A percentile compares a stretch with the other conserved stretches of the same genome.
Conservation (phyloP, 1,140 invertebrate species). For the Drosophila kanapiae region DNA sequence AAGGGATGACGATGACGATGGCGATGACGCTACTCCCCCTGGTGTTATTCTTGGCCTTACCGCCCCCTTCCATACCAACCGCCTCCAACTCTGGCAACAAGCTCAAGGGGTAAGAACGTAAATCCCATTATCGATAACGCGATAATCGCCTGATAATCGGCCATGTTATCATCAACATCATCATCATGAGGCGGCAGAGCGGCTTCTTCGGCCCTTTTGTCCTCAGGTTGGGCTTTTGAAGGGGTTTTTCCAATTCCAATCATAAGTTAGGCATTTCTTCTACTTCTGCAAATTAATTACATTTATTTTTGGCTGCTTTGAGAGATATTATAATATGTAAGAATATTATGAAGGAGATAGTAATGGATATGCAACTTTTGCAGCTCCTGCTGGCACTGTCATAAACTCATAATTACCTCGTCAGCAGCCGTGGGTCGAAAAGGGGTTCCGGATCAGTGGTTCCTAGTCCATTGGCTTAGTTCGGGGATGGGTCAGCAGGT, state of each 20-base stretch:
- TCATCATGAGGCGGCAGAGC: constrained; percentile 9
- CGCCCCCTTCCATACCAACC: not conserved
- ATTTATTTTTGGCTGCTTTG: too few relatives aligned
- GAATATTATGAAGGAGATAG: not conserved
- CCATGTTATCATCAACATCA: constrained; percentile 64
- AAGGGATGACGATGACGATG: constrained; percentile 9
- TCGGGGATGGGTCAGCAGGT: constrained; percentile 31
- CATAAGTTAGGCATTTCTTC: not conserved
- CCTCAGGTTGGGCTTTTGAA: constrained; percentile 3
- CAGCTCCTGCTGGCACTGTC: constrained; percentile 24
- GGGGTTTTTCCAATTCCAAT: constrained; percentile 43
- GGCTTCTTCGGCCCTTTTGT: constrained; percentile 22
- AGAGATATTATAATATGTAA: too few relatives aligned
- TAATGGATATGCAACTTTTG: too few relatives aligned
- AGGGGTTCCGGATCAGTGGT: constrained; percentile 23
- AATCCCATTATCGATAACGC: constrained; percentile 80
- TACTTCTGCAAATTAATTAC: not conserved
- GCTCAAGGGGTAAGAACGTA: constrained; percentile 62
- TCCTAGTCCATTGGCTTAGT: constrained; percentile 18
- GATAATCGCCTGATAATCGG: constrained; percentile 80
- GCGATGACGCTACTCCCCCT: not conserved
- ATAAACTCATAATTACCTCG: constrained; percentile 80
- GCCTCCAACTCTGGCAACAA: not conserved
- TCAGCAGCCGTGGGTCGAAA: constrained; percentile 12
- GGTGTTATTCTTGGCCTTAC: constrained; percentile 3